Evolutionary conservation across 1,140 invertebrate species (phyloP).

Genomic region (Homalodisca vitripennis): DNA sequence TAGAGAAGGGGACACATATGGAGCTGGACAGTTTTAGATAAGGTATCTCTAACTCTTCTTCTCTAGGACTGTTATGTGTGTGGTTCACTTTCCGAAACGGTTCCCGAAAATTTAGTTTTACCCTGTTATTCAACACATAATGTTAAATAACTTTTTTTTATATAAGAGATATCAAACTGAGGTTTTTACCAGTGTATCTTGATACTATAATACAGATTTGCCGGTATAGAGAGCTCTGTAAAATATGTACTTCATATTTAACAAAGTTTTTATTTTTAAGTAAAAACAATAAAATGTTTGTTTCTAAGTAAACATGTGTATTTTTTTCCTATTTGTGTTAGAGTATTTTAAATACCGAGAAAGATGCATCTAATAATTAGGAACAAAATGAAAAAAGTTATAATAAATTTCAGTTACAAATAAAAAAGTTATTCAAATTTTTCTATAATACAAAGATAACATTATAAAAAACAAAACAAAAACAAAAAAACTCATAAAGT

Average conservation of each 20-base stretch:
- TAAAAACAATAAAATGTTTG: neutral
- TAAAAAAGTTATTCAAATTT: neutral
- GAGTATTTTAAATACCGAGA: neutral
- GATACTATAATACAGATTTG: neutral
- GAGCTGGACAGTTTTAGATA: neutral
- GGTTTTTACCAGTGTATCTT: neutral
- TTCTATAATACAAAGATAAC: neutral
- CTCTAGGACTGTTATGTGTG: no score
- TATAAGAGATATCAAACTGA: neutral
- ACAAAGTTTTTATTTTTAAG: no score
- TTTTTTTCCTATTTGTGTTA: neutral
- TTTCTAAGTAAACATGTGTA: neutral
- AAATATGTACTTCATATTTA: neutral
- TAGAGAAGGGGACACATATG: neutral
- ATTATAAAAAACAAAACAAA: neutral
- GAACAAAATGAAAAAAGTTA: slow-evolving; percentile 14
- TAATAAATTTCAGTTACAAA: neutral
- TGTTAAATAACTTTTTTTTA: neutral
- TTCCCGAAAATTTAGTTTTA: neutral
- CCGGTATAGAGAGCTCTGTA: neutral
- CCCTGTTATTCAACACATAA: neutral
- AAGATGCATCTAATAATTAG: neutral
- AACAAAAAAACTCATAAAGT: neutral
- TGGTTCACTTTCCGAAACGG: no score
- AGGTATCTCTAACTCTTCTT: neutral